Evolutionary conservation across 2,113 vertebrate species (phyloP).

Genomic region (Tympanuchus pallidicinctus): DNA sequence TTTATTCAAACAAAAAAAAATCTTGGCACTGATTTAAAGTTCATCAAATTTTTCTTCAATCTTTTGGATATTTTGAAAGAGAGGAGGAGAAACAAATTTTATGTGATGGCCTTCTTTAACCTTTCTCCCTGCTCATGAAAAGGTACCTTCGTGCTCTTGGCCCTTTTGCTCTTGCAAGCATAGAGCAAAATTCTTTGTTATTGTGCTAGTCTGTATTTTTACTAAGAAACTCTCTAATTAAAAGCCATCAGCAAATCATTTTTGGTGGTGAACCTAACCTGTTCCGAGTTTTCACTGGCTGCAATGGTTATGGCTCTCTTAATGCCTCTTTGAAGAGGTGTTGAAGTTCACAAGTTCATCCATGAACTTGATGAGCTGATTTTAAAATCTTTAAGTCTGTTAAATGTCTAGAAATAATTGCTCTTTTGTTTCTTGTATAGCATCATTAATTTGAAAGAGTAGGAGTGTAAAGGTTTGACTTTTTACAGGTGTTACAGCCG

Average conservation of each 20-base stretch:
- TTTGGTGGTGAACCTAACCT: background rate
- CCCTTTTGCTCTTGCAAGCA: conserved; percentile 15
- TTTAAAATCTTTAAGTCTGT: background rate
- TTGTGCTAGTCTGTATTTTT: conserved; percentile 1
- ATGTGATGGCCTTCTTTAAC: background rate
- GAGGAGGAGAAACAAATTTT: background rate
- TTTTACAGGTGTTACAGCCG: background rate
- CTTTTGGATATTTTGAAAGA: background rate
- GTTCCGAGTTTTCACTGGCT: background rate
- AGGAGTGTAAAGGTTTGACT: background rate
- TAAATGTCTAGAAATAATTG: background rate
- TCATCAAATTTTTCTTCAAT: background rate
- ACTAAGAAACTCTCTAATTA: conserved; percentile 3
- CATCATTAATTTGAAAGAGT: background rate
- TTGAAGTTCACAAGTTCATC: background rate
- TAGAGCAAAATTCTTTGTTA: background rate
- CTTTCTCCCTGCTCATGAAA: background rate
- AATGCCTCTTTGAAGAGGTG: background rate
- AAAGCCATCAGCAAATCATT: background rate
- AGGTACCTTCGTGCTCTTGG: conserved; percentile 11
- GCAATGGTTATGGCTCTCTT: background rate
- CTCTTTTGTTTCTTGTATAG: background rate
- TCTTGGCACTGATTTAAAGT: background rate
- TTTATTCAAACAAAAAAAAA: background rate
- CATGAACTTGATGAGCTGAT: background rate